These are phyloP conservation scores for Bettongia penicillata DNA, from an alignment of 2,113 vertebrate genomes.

Conservation along the genomic window DNA sequence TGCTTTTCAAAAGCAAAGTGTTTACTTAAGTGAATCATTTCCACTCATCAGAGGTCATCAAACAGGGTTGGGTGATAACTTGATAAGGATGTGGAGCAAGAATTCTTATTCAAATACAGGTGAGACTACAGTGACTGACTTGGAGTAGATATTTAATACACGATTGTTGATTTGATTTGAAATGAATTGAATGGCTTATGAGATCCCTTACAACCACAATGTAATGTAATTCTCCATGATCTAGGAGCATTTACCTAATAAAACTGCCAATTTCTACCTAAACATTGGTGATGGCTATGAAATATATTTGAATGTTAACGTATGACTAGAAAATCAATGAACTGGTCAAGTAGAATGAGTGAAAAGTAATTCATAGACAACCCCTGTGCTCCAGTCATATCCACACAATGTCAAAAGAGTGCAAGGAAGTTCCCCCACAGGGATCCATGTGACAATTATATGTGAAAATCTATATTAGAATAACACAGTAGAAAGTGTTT, in stretches of 20 bases:
- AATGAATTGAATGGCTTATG: not conserved
- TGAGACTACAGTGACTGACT: not conserved
- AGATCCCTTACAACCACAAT: not conserved
- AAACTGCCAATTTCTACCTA: not conserved
- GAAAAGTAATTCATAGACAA: not conserved
- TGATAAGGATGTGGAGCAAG: not conserved
- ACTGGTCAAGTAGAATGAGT: not conserved
- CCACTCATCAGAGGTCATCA: not conserved
- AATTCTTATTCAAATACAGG: not conserved
- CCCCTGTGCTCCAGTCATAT: not conserved
- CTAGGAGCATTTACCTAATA: not conserved
- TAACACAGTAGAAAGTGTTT: not conserved
- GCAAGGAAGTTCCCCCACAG: not conserved
- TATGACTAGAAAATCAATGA: not conserved
- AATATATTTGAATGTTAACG: not conserved
- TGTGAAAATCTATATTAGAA: not conserved
- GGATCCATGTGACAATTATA: not conserved
- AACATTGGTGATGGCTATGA: not conserved
- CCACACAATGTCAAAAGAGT: not conserved
- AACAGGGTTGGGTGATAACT: not conserved
- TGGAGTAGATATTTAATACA: not conserved
- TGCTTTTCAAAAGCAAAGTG: not conserved
- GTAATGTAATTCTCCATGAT: not conserved
- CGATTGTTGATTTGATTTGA: not conserved
- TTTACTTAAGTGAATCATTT: not conserved